phyloP scores from a whole-genome alignment of 2,797 vertebrate genomes.

The Pyrocephalus nanus region DNA sequence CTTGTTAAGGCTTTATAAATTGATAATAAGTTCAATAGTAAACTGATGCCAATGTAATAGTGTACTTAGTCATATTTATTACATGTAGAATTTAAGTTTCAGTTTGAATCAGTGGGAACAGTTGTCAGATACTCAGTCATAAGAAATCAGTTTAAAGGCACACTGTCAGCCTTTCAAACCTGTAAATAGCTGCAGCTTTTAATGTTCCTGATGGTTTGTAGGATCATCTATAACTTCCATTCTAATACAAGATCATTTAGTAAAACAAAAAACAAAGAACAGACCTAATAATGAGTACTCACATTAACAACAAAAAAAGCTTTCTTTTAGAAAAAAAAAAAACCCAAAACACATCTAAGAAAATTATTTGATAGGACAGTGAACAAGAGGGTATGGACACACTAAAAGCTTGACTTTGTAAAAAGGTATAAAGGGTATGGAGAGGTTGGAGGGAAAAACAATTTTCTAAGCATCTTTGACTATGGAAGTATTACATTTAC shows the following conservation, averaged over 20 bases:
- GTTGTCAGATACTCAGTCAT: neutral
- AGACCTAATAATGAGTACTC: neutral
- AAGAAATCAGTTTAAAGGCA: neutral
- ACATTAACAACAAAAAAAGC: too few relatives aligned
- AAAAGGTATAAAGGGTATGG: neutral
- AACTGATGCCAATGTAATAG: neutral
- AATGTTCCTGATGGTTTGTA: neutral
- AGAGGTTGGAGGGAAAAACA: neutral
- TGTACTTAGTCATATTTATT: neutral
- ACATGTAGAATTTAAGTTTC: neutral
- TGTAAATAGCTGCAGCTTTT: neutral
- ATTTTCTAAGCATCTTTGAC: neutral
- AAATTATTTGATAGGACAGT: neutral
- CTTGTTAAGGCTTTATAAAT: neutral
- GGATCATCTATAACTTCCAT: neutral
- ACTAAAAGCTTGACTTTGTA: neutral
- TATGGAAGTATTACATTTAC: neutral
- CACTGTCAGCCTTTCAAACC: neutral
- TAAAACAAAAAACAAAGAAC: neutral
- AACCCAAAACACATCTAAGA: neutral
- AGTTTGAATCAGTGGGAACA: neutral
- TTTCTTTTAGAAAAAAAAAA: neutral
- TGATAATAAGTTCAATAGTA: neutral
- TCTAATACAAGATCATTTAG: neutral
- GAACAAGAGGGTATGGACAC: neutral